A percentile compares a stretch with the other conserved stretches of the same genome.
These are phyloP conservation scores for Ifrita kowaldi DNA, from an alignment of 2,113 vertebrate species.

Conservation along the genomic window DNA sequence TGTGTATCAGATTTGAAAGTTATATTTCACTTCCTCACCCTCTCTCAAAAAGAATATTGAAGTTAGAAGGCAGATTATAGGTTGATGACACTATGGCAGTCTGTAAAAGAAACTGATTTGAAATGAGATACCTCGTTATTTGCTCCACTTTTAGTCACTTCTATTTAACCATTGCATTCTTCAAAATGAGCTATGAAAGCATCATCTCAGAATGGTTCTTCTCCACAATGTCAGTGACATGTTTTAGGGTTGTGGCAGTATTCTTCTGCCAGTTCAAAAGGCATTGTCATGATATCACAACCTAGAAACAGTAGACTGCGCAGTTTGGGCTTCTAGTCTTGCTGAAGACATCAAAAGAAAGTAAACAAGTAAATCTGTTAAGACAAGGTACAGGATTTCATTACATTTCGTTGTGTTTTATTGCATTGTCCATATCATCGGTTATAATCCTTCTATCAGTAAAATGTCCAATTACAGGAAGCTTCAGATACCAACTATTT, in stretches of 20 bases:
- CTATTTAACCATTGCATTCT: background rate
- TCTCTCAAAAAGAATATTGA: background rate
- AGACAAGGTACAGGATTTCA: background rate
- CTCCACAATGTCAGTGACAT: background rate
- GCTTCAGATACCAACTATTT: background rate
- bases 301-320: background rate
- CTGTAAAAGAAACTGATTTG: constrained; percentile 26
- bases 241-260: background rate
- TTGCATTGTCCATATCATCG: background rate
- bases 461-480: background rate
- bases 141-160: background rate
- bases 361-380: background rate
- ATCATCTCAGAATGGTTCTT: background rate
- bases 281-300: background rate
- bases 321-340: background rate
- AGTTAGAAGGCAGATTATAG: background rate
- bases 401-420: constrained; percentile 24
- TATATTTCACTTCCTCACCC: constrained; percentile 34
- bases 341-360: background rate
- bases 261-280: background rate
- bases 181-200: background rate
- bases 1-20: constrained; percentile 14
- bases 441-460: background rate
- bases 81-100: background rate
- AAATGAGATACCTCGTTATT: background rate